Evolutionary conservation across 2,888 invertebrate species (phyloP).

Genomic region (Leucoma salicis): DNA sequence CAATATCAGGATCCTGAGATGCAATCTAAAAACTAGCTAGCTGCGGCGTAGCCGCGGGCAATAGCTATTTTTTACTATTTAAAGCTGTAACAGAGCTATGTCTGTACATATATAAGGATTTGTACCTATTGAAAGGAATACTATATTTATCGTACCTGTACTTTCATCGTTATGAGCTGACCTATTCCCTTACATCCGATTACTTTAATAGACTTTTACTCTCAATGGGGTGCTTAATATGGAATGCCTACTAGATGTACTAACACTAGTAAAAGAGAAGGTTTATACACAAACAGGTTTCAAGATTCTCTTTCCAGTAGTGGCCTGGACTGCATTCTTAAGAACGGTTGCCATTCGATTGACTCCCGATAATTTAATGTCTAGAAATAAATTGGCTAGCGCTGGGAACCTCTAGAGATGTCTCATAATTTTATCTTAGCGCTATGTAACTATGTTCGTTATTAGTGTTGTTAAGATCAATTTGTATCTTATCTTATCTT

Average conservation of each 20-base stretch:
- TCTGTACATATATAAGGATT: too few relatives aligned
- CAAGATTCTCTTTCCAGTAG: slow-evolving; percentile 66
- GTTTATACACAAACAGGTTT: slow-evolving; percentile 56
- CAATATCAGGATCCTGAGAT: too few relatives aligned
- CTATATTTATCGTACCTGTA: too few relatives aligned
- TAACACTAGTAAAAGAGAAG: slow-evolving; percentile 1
- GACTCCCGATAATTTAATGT: slow-evolving; percentile 50
- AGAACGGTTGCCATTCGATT: slow-evolving; percentile 53
- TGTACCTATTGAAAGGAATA: too few relatives aligned
- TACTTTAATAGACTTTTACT: slow-evolving; percentile 27
- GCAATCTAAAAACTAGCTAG: too few relatives aligned
- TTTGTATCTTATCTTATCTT: too few relatives aligned
- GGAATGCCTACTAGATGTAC: not conserved
- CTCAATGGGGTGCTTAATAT: slow-evolving; percentile 16
- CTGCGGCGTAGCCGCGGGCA: too few relatives aligned
- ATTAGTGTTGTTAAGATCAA: too few relatives aligned
- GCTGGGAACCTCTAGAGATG: not conserved
- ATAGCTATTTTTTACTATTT: too few relatives aligned
- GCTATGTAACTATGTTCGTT: not conserved
- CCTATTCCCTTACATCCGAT: slow-evolving; percentile 3
- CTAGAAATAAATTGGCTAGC: slow-evolving; percentile 52
- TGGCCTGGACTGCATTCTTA: slow-evolving; percentile 59
- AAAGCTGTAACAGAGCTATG: too few relatives aligned
- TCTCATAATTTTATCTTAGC: not conserved
- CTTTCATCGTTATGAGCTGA: too few relatives aligned